phyloP scores from a whole-genome alignment of 2,888 invertebrate species.

The Phrixothrix hirtus region DNA sequence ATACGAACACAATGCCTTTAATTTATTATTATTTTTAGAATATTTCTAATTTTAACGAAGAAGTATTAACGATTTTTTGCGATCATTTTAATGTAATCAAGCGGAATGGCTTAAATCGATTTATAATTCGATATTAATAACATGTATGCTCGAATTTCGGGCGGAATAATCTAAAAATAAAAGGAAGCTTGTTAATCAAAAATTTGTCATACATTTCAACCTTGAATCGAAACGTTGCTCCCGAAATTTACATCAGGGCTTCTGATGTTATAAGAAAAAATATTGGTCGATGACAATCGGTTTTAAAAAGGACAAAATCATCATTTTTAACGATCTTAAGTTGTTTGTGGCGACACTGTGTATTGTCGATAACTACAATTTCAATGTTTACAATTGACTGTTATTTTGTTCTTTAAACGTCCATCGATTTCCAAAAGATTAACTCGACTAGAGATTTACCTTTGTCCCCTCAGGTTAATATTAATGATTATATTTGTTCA shows the following conservation, averaged over 20 bases:
- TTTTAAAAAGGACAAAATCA: constrained; percentile 30
- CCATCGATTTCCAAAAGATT: constrained; percentile 30
- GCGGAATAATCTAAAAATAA: neutral
- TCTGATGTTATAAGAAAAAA: constrained; percentile 16
- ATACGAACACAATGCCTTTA: constrained; percentile 16
- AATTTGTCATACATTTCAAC: constrained; percentile 1
- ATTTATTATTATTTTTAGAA: constrained; percentile 19
- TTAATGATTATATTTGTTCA: constrained; percentile 21
- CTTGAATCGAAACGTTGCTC: constrained; percentile 26
- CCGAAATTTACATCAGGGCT: constrained; percentile 10
- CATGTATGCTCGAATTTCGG: neutral
- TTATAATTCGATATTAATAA: constrained; percentile 29
- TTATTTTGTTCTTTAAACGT: constrained; percentile 22
- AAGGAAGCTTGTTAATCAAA: neutral
- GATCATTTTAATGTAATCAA: neutral
- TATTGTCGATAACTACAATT: constrained; percentile 19
- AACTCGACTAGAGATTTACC: neutral
- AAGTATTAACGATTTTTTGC: constrained; percentile 2
- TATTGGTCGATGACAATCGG: constrained; percentile 30
- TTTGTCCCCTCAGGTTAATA: constrained; percentile 13
- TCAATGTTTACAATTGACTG: constrained; percentile 25
- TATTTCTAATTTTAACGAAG: constrained; percentile 9
- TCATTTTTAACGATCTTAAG: constrained; percentile 26
- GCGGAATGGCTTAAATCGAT: constrained; percentile 23
- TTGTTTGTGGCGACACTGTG: constrained; percentile 27